These are phyloP conservation scores for Melanostigma gelatinosum DNA, from an alignment of 2,113 vertebrate species.

Conservation along the genomic window DNA sequence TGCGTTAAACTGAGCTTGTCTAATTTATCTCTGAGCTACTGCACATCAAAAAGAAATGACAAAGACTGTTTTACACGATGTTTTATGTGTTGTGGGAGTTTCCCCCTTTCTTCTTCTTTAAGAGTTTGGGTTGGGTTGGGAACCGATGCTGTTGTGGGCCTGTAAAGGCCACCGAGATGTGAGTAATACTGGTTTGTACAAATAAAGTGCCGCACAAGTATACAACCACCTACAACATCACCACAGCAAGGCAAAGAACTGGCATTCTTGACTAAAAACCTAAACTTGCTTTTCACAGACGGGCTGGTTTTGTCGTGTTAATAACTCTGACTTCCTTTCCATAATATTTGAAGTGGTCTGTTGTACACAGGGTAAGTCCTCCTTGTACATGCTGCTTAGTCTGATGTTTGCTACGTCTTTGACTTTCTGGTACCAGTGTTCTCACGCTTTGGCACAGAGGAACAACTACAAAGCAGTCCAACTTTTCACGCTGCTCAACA, in stretches of 20 bases:
- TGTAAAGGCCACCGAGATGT: constrained; percentile 17
- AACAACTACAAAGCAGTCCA: constrained; percentile 19
- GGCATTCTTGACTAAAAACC: background rate
- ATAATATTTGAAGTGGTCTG: constrained; percentile 26
- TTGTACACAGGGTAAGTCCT: constrained; percentile 20
- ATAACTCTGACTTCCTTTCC: background rate
- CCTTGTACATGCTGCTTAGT: background rate
- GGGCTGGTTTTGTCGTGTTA: background rate
- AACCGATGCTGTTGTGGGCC: background rate
- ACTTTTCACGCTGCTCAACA: constrained; percentile 29
- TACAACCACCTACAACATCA: constrained; percentile 14
- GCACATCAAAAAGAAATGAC: background rate
- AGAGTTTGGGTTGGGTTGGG: background rate
- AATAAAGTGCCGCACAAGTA: constrained; percentile 19
- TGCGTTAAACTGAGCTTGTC: background rate
- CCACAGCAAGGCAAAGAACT: background rate
- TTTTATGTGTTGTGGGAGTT: background rate
- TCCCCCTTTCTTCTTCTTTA: background rate
- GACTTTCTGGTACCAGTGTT: constrained; percentile 17
- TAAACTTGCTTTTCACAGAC: background rate
- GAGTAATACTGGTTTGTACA: constrained; percentile 1
- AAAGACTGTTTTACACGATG: background rate
- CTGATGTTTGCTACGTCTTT: constrained; percentile 36
- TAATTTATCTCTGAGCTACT: background rate
- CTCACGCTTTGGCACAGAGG: constrained; percentile 18